Evolutionary conservation across 2,797 vertebrate genomes (phyloP).

Genomic region (Vespertilio murinus): DNA sequence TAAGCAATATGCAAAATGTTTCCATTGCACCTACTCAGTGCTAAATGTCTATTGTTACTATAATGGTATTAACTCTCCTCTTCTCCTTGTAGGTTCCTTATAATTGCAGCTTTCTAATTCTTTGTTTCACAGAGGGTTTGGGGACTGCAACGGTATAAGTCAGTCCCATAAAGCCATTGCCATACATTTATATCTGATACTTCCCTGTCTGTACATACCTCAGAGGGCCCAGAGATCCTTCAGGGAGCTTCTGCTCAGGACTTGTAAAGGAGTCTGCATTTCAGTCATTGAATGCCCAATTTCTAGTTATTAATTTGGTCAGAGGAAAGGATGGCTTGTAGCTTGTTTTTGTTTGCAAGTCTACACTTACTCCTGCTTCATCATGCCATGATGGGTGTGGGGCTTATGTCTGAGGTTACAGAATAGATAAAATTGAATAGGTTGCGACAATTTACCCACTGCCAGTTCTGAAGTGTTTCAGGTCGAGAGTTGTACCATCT

Average conservation of each 20-base stretch:
- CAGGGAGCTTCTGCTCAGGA: neutral
- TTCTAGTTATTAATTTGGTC: conserved; percentile 4
- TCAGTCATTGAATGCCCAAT: neutral
- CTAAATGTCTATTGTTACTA: no score
- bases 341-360: conserved; percentile 11
- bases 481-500: neutral
- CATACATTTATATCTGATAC: neutral
- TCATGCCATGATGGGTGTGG: neutral
- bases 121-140: no score
- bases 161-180: neutral
- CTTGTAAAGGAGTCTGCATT: neutral
- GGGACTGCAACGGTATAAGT: no score
- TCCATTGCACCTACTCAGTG: no score
- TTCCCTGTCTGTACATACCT: neutral
- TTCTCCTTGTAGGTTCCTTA: no score
- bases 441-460: neutral
- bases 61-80: no score
- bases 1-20: no score
- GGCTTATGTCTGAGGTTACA: neutral
- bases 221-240: neutral
- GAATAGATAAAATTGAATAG: neutral
- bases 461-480: neutral
- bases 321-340: neutral
- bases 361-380: neutral
- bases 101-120: no score